phyloP scores from a whole-genome alignment of 2,797 vertebrate genomes.

The Miichthys miiuy region DNA sequence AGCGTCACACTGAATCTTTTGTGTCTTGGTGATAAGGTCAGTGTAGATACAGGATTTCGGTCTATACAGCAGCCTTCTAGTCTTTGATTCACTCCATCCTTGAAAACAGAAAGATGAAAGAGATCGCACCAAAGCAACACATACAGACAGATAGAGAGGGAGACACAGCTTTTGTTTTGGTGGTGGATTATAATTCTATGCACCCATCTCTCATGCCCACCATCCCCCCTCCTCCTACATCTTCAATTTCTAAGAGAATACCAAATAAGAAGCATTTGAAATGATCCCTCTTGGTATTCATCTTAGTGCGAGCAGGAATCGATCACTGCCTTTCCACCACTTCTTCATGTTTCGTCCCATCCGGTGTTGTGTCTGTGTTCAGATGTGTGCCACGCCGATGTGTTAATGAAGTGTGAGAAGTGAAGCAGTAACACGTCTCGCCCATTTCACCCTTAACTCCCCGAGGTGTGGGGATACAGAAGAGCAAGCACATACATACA shows the following conservation, averaged over 20 bases:
- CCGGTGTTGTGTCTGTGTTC: constrained; percentile 71
- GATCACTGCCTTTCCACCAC: constrained; percentile 36
- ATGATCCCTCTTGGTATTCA: constrained; percentile 50
- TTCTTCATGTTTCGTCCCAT: constrained; percentile 24
- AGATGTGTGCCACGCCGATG: constrained; percentile 75
- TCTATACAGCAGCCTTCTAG: constrained; percentile 31
- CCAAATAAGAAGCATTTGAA: constrained; percentile 72
- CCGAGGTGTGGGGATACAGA: constrained; percentile 51
- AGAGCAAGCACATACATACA: constrained; percentile 17
- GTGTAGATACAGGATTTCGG: constrained; percentile 39
- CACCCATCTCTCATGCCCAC: constrained; percentile 27
- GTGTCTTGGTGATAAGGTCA: constrained; percentile 64
- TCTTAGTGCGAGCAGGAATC: constrained; percentile 15
- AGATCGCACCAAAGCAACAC: constrained; percentile 55
- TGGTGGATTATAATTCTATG: constrained; percentile 72
- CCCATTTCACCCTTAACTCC: constrained; percentile 78
- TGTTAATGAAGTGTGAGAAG: constrained; percentile 96
- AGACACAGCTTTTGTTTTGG: constrained; percentile 74
- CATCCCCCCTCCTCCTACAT: constrained; percentile 55
- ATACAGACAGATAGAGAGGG: constrained; percentile 52
- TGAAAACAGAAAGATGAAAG: constrained; percentile 75
- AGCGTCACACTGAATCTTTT: constrained; percentile 12
- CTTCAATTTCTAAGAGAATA: constrained; percentile 79
- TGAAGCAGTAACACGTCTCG: constrained; percentile 89
- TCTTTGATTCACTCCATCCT: constrained; percentile 64